Evolutionary conservation across 2,113 vertebrate species (phyloP).

Genomic region (Galeopterus variegatus): DNA sequence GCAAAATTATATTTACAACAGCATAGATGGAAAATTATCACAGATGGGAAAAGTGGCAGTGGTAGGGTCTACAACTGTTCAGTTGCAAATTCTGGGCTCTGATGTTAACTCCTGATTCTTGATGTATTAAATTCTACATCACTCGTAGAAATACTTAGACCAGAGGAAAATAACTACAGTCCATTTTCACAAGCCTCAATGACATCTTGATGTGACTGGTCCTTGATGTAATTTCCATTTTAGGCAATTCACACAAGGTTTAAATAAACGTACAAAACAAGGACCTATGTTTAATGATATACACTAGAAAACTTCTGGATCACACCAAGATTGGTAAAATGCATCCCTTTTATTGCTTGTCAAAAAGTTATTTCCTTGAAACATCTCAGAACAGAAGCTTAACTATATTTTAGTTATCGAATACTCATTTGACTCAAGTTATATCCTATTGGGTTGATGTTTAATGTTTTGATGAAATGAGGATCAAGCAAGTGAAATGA

Average conservation of each 20-base stretch:
- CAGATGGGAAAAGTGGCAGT: neutral
- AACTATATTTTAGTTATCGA: conserved; percentile 29
- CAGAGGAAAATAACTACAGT: neutral
- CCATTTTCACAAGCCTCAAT: neutral
- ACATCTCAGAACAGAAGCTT: conserved; percentile 49
- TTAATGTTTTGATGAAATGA: conserved; percentile 67
- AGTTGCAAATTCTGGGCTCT: neutral
- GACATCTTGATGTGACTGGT: neutral
- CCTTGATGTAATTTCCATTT: neutral
- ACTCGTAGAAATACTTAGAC: neutral
- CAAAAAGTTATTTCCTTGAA: neutral
- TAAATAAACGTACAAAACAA: conserved; percentile 26
- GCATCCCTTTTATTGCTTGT: neutral
- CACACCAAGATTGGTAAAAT: conserved; percentile 29
- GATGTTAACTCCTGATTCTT: neutral
- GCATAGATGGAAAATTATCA: neutral
- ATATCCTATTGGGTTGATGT: conserved; percentile 56
- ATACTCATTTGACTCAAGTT: conserved; percentile 53
- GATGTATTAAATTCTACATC: conserved; percentile 1
- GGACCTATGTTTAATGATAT: neutral
- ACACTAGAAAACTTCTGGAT: neutral
- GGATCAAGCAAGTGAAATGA: conserved; percentile 64
- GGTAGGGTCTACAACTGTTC: neutral
- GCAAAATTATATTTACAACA: neutral
- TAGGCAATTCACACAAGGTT: neutral